A percentile compares a stretch with the other conserved stretches of the same genome.
Evolutionary conservation across 2,797 vertebrate genomes (phyloP).

Genomic region (Peromyscus melanophrys): DNA sequence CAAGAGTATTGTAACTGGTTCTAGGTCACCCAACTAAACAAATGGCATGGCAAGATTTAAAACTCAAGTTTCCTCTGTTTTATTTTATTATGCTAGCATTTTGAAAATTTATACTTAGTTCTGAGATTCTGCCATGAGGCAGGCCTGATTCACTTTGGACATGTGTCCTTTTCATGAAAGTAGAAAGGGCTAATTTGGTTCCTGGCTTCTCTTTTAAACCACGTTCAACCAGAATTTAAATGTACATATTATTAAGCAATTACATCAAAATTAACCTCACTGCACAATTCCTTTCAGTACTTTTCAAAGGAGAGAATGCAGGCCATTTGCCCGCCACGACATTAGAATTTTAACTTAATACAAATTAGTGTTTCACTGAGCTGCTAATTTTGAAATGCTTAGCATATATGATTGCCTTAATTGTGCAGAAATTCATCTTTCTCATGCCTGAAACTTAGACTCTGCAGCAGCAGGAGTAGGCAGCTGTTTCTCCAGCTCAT

Average conservation of each 20-base stretch:
- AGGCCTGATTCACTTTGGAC: constrained; percentile 65
- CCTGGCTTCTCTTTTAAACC: constrained; percentile 75
- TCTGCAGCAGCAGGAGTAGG: not conserved
- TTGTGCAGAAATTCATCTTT: constrained; percentile 23
- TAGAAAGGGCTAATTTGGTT: constrained; percentile 63
- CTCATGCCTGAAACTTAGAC: constrained; percentile 29
- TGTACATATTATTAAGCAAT: constrained; percentile 72
- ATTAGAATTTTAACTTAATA: constrained; percentile 42
- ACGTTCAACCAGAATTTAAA: constrained; percentile 16
- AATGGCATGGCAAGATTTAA: not conserved
- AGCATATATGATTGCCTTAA: constrained; percentile 14
- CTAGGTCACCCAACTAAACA: not conserved
- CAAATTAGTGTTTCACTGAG: constrained; percentile 54
- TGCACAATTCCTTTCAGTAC: constrained; percentile 35
- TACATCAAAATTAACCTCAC: constrained; percentile 52
- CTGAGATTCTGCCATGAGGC: constrained; percentile 14
- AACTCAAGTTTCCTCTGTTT: constrained; percentile 16
- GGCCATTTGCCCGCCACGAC: constrained; percentile 49
- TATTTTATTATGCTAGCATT: not conserved
- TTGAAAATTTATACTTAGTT: constrained; percentile 48
- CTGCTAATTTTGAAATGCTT: constrained; percentile 61
- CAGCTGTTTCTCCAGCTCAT: not conserved
- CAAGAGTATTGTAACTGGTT: not conserved
- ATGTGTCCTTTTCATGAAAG: constrained; percentile 41
- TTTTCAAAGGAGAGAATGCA: constrained; percentile 74